Percentiles rank a stretch among this genome's conserved stretches.
These are phyloP conservation scores for Eristalis pertinax DNA, from an alignment of 2,888 invertebrate species.

Conservation along the genomic window DNA sequence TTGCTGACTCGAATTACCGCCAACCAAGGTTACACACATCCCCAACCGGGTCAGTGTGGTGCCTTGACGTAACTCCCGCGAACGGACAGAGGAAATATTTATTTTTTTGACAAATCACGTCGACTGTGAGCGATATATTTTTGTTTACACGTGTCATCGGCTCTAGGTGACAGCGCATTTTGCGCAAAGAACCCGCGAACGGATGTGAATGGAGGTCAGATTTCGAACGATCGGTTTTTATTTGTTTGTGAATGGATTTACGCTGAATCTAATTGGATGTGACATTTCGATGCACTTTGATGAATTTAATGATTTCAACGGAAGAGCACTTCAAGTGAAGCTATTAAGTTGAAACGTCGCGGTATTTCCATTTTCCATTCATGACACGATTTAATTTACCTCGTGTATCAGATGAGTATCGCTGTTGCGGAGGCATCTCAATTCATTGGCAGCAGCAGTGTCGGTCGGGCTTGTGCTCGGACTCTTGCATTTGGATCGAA, in stretches of 20 bases:
- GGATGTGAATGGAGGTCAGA: constrained; percentile 23
- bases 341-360: background rate
- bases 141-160: background rate
- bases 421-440: background rate
- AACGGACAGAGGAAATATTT: background rate
- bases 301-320: constrained; percentile 9
- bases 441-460: background rate
- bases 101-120: background rate
- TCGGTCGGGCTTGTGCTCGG: background rate
- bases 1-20: constrained; percentile 19
- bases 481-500: background rate
- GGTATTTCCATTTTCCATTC: background rate
- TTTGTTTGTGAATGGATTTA: background rate
- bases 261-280: constrained; percentile 10
- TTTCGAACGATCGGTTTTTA: background rate
- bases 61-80: background rate
- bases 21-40: constrained; percentile 28
- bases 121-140: constrained; percentile 1
- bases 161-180: background rate
- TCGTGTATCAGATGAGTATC: background rate
- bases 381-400: background rate
- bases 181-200: background rate
- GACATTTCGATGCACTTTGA: constrained; percentile 22
- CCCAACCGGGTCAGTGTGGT: background rate
- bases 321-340: constrained; percentile 2